phyloP scores from a whole-genome alignment of 2,113 vertebrate genomes.

The Dromas ardeola region DNA sequence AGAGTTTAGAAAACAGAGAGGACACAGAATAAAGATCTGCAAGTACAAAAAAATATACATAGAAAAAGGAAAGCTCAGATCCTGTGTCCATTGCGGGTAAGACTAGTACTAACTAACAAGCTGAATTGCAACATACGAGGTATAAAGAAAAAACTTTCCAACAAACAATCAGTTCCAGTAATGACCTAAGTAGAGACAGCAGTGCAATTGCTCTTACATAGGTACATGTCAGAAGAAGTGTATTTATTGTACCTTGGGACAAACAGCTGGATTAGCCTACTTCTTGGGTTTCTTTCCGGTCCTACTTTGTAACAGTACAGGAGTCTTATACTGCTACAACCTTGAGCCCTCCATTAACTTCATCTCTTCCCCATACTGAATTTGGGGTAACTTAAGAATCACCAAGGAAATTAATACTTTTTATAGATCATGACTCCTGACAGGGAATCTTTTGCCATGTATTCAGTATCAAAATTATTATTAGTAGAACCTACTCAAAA shows the following conservation, averaged over 20 bases:
- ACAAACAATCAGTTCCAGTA: background rate
- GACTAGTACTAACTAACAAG: background rate
- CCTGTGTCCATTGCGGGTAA: too few species aligned
- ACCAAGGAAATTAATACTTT: background rate
- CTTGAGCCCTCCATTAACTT: background rate
- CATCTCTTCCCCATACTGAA: background rate
- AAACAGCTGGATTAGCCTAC: background rate
- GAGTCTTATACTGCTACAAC: background rate
- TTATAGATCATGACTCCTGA: background rate
- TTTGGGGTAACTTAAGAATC: background rate
- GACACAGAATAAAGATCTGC: background rate
- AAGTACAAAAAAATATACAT: background rate
- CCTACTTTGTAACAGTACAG: background rate
- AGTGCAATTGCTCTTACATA: background rate
- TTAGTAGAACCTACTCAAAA: background rate
- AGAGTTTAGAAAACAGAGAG: background rate
- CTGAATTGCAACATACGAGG: too few species aligned
- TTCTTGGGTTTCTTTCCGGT: background rate
- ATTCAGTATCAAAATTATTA: background rate
- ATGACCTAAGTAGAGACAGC: background rate
- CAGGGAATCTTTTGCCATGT: background rate
- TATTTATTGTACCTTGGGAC: background rate
- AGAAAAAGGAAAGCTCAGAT: background rate
- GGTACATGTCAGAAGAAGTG: background rate
- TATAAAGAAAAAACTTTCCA: background rate